A percentile compares a stretch with the other conserved stretches of the same genome.
phyloP scores from a whole-genome alignment of 2,113 vertebrate species.

The Otolemur garnettii region DNA sequence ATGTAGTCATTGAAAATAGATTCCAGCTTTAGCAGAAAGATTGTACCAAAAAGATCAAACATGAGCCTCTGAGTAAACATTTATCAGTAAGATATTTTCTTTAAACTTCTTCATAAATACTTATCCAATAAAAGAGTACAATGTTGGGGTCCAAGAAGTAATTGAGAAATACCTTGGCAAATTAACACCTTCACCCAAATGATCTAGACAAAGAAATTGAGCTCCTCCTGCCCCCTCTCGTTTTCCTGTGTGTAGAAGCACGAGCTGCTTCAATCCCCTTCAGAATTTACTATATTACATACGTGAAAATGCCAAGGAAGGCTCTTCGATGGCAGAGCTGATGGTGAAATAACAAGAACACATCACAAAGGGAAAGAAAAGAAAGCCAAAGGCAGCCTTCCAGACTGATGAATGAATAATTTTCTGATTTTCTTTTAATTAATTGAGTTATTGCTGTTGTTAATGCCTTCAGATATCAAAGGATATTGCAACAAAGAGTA shows the following conservation, averaged over 20 bases:
- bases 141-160: constrained; percentile 77
- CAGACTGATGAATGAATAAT: neutral
- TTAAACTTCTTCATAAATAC: constrained; percentile 87
- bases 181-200: constrained; percentile 88
- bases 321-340: constrained; percentile 70
- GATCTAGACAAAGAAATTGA: constrained; percentile 79
- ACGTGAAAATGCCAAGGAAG: constrained; percentile 61
- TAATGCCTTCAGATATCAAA: neutral
- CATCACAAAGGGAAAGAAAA: constrained; percentile 55
- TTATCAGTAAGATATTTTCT: constrained; percentile 84
- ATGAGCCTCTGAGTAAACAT: constrained; percentile 88
- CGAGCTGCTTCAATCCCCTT: constrained; percentile 80
- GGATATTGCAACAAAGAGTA: constrained; percentile 33
- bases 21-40: constrained; percentile 90
- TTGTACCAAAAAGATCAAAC: constrained; percentile 89
- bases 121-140: constrained; percentile 84
- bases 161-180: constrained; percentile 89
- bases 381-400: neutral
- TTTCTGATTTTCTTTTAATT: neutral
- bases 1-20: constrained; percentile 91
- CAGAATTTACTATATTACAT: constrained; percentile 76
- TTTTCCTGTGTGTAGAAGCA: constrained; percentile 67
- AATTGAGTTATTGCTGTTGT: neutral
- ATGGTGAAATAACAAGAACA: constrained; percentile 49
- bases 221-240: constrained; percentile 73